These are phyloP conservation scores for Mormyrus iriodes DNA, from an alignment of 2,113 vertebrate species.

Conservation along the genomic window DNA sequence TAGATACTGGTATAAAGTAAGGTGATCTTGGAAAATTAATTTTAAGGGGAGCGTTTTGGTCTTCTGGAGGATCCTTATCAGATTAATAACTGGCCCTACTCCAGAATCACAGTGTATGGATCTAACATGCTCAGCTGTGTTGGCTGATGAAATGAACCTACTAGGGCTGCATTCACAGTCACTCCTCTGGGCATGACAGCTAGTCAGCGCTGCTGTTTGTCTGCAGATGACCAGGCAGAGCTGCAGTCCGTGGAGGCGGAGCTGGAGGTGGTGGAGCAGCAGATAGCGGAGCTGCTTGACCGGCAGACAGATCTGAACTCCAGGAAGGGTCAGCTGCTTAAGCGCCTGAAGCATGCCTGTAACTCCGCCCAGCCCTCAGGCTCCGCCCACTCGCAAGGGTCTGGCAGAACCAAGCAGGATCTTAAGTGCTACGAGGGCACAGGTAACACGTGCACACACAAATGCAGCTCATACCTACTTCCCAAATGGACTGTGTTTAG, in stretches of 20 bases:
- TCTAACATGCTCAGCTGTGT: not conserved
- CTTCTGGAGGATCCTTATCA: not conserved
- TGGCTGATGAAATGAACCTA: not conserved
- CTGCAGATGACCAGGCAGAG: conserved; percentile 68
- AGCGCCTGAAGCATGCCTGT: conserved; percentile 62
- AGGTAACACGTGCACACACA: conserved; percentile 54
- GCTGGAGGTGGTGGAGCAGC: conserved; percentile 74
- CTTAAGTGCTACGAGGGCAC: conserved; percentile 66
- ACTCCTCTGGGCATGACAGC: not conserved
- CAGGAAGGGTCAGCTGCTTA: conserved; percentile 64
- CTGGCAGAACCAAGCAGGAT: conserved; percentile 56
- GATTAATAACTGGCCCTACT: not conserved
- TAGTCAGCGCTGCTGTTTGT: not conserved
- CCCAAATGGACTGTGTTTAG: not conserved
- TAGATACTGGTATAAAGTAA: not conserved
- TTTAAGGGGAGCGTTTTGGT: not conserved
- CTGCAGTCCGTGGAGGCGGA: conserved; percentile 73
- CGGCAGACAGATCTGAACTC: conserved; percentile 71
- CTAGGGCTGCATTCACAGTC: not conserved
- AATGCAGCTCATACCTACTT: not conserved
- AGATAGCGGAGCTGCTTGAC: conserved; percentile 79
- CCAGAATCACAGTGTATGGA: not conserved
- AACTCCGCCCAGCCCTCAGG: conserved; percentile 40
- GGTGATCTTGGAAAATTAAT: not conserved
- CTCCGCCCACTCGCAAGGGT: conserved; percentile 37